Conservation (phyloP, 2,888 invertebrate genomes). For the Lepidonotus clava region DNA sequence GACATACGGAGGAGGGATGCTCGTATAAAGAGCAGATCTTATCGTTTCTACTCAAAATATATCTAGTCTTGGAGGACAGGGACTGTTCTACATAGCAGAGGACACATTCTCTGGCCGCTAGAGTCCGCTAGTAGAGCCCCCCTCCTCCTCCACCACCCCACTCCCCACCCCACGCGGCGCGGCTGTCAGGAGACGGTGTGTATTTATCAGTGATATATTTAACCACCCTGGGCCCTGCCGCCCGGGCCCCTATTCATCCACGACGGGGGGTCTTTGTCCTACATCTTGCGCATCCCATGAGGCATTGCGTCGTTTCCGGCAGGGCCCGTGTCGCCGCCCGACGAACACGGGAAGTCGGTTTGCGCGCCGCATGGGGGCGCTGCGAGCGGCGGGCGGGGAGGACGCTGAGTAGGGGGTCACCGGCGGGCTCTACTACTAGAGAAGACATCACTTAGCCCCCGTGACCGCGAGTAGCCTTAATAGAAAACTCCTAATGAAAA, state of each 20-base stretch:
- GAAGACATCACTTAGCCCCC: no score
- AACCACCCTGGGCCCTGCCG: not conserved
- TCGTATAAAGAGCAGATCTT: no score
- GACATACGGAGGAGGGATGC: no score
- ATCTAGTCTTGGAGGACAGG: no score
- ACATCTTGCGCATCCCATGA: not conserved
- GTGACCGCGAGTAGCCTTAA: no score
- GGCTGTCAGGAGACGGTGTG: not conserved
- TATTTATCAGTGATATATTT: slow-evolving; percentile 18
- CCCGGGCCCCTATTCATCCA: not conserved
- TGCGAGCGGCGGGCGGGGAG: not conserved
- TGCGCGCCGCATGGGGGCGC: not conserved
- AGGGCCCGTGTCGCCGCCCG: not conserved
- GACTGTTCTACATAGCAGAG: no score
- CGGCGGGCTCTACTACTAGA: no score
- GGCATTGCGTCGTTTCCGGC: slow-evolving; percentile 35
- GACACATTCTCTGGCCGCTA: no score
- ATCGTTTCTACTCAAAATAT: no score
- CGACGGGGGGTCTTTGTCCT: not conserved
- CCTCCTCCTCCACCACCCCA: not conserved
- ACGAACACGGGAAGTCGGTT: slow-evolving; percentile 8
- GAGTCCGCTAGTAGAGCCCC: no score
- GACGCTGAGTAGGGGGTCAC: not conserved
- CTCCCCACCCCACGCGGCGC: not conserved
- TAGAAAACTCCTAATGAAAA: no score